Evolutionary conservation across 2,888 invertebrate genomes (phyloP), one percentile per base, ranked within the genome.

Genomic region (Beris morrisii): DNA sequence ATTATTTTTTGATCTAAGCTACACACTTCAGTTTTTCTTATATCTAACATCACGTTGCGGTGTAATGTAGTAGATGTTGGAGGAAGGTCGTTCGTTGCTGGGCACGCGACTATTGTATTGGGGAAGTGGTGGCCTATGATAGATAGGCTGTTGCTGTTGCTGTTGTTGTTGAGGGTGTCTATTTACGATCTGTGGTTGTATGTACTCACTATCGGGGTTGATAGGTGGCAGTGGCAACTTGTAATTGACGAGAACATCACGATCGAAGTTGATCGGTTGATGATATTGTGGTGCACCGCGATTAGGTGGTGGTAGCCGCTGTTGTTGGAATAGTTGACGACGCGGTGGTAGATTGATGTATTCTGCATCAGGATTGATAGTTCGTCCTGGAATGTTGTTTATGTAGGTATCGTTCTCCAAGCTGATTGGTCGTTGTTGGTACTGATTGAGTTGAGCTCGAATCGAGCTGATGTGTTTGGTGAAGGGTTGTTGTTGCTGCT

Each of bases 161-260:
- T 69, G 57, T 43, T 57, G 65, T 65, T 4, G 69, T 66, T 61
- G 73, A 73, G 11, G 73, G 70, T 61, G 71, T 70, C 30, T 15
- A 12, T 52, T 52, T 4, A 7, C 38, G 12, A 15, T 73, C 32
- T 74, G 69, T 1, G 73, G 73, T n/a, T 72, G 70, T 75, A 59
- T 64, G 75, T 75, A 84, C 75, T 90, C 89, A 72, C 88, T 87
- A 70, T 90, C 86, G 0, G 88, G 88, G 75, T 92, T 88, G 63
- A 88, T 81, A 2, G 84, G 81, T 0, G 90, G 89, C 57, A 87
- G 78, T 4, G 89, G 89, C 54, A 83, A 83, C 53, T 86, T 84
- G 73, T 88, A 88, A 79, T 91, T 91, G 2, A 91, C 87, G 9
- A 86, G 78, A 0, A 88, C 88, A 73, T 91, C 92, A 69, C 85